Evolutionary conservation across 2,888 invertebrate genomes (phyloP).

Genomic region (Dasypolia templi): DNA sequence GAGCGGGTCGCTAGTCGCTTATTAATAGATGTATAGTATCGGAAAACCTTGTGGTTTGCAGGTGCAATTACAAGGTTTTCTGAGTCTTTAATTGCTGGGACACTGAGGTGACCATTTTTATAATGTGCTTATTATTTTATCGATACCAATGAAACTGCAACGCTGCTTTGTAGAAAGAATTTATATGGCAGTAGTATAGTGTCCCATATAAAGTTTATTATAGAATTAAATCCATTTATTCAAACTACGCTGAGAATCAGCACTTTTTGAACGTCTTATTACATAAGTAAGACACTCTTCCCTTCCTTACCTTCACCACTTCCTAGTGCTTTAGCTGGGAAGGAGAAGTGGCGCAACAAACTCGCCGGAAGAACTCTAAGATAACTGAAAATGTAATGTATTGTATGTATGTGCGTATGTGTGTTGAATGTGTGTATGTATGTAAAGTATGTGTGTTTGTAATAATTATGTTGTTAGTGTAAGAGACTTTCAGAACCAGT

Average conservation of each 20-base stretch:
- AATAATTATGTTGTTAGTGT: too few species aligned
- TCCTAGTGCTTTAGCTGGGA: neutral
- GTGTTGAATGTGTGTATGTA: too few species aligned
- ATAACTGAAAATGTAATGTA: too few species aligned
- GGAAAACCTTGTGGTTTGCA: constrained; percentile 7
- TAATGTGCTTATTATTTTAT: constrained; percentile 12
- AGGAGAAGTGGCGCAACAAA: neutral
- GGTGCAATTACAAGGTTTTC: constrained; percentile 2
- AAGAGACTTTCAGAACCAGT: too few species aligned
- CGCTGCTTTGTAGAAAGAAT: neutral
- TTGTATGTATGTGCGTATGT: too few species aligned
- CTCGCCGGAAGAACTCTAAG: neutral
- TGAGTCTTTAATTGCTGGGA: neutral
- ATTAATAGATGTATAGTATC: neutral
- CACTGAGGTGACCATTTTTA: constrained; percentile 1
- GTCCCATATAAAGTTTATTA: neutral
- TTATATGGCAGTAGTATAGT: neutral
- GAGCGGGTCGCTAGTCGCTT: neutral
- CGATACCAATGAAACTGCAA: neutral
- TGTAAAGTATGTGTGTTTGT: too few species aligned
- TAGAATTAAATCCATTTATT: neutral
- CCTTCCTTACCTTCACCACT: too few species aligned
- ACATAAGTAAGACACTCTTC: too few species aligned
- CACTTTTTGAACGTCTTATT: neutral
- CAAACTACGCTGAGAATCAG: neutral